These are phyloP conservation scores for Lamellibrachia columna DNA, from an alignment of 2,888 invertebrate genomes.

Conservation along the genomic window DNA sequence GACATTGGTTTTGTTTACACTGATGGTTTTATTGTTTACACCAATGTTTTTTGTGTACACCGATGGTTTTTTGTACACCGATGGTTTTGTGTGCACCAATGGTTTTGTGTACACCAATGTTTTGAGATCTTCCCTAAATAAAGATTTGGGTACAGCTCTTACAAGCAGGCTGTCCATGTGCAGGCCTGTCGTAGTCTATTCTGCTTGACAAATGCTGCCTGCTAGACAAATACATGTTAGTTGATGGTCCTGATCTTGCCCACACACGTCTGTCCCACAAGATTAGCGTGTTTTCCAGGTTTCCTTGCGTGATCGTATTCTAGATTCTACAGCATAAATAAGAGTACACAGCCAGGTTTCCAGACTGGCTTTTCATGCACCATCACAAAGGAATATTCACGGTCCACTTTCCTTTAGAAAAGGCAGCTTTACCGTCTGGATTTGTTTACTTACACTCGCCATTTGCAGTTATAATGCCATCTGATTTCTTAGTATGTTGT, in stretches of 20 bases:
- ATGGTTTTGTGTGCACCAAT: too few relatives aligned
- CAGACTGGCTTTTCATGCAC: not conserved
- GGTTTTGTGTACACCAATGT: too few relatives aligned
- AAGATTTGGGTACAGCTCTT: too few relatives aligned
- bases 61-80: too few relatives aligned
- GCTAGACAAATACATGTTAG: not conserved
- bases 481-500: too few relatives aligned
- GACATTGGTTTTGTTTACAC: too few relatives aligned
- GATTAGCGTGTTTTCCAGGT: not conserved
- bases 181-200: not conserved
- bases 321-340: not conserved
- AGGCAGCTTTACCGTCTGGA: not conserved
- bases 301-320: slow-evolving; percentile 8
- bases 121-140: too few relatives aligned
- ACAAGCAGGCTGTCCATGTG: too few relatives aligned
- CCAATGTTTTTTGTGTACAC: too few relatives aligned
- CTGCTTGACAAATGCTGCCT: not conserved
- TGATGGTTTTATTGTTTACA: too few relatives aligned
- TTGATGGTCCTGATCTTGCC: not conserved
- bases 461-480: not conserved
- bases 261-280: not conserved
- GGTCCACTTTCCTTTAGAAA: not conserved
- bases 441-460: not conserved
- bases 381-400: not conserved
- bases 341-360: not conserved